Base-by-base conservation (phyloP, 2,113 vertebrate genomes). In the Rhombomys opimus region DNA sequence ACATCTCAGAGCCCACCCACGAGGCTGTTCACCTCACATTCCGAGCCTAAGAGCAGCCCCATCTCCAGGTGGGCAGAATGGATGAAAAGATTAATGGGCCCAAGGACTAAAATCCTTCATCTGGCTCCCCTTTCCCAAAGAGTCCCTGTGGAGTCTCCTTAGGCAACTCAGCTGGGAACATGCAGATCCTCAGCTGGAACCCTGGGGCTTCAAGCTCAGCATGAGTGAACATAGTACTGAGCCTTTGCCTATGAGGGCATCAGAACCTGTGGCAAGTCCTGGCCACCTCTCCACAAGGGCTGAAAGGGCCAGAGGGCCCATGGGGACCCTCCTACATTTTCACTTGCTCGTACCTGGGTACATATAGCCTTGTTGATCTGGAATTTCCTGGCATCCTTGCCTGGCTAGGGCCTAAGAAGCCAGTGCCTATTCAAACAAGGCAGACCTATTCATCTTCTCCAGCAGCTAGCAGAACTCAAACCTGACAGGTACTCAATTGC, bases 61-160 rank as follows among this genome's bases (percentile, higher is more conserved):
- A 84, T 68, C 63, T 73, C 75, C 35, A 72, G 82, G 65, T 41
- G 65, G 73, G 54, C 18, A 6, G 50, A 89, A 73, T 65, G 22
- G 73, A 73, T 32, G 12, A 73, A 84, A 77, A 63, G 73, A 91
- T 91, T 67, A 87, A 93, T 52, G 32, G 7, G 22, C 52, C 59
- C 52, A 78, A 70, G 59, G 68, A 82, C 57, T 46, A 70, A 38
- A 84, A 41, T 63, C 4, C 0, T 87, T 86, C 95, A 70, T 57
- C 57, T 41, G 67, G 59, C 72, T 95, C 93, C 46, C 22, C 46
- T 91, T 94, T 77, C 61, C 61, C 65, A 81, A 86, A 77, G 75
- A 90, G 54, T 70, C 50, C 32, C 70, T 78, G 2, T 63, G 38
- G 76, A 57, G 67, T 46, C 46, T 76, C 46, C 87, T 72, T 57